Conservation (phyloP, 2,113 vertebrate genomes). For the Progne subis region DNA sequence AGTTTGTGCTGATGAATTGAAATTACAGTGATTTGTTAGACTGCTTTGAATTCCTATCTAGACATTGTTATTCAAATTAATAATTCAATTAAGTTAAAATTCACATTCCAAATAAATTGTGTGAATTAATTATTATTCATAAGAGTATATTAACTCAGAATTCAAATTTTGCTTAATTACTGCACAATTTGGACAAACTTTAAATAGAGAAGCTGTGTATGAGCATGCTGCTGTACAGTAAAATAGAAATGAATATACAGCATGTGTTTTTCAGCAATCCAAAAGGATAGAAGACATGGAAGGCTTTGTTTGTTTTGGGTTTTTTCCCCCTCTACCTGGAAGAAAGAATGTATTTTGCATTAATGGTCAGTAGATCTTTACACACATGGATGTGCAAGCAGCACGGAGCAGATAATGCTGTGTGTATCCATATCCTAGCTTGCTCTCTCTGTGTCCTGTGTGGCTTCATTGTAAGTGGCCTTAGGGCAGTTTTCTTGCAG, state of each 20-base stretch:
- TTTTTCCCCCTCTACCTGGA: neutral
- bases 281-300: neutral
- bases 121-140: neutral
- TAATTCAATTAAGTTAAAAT: slow-evolving; percentile 18
- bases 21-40: neutral
- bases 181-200: slow-evolving; percentile 1
- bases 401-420: neutral
- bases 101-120: slow-evolving; percentile 12
- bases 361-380: neutral
- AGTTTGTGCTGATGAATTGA: neutral
- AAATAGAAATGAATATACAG: neutral
- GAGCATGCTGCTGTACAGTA: neutral
- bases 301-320: neutral
- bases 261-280: neutral
- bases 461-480: neutral
- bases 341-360: neutral
- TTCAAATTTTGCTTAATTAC: slow-evolving; percentile 13
- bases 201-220: neutral
- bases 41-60: neutral
- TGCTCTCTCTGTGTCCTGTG: neutral
- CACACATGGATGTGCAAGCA: neutral
- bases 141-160: neutral
- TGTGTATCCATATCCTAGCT: neutral
- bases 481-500: neutral
- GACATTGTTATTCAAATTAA: slow-evolving; percentile 43